phyloP scores from a whole-genome alignment of 1,140 invertebrate species.

The Hycleus phaleratus region DNA sequence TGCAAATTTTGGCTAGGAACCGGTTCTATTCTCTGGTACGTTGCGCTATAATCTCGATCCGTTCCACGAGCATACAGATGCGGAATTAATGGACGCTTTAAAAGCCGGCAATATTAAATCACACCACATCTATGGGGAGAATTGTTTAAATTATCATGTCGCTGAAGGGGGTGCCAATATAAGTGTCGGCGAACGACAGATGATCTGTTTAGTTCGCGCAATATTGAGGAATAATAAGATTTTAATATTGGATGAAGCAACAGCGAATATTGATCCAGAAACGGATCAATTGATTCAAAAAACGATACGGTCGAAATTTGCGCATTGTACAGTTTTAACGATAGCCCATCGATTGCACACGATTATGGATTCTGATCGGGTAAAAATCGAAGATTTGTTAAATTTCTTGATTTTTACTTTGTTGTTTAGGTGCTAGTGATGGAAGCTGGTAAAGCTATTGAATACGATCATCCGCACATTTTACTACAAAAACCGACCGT shows the following conservation, averaged over 20 bases:
- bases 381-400: slow-evolving; percentile 2
- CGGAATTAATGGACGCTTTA: slow-evolving; percentile 42
- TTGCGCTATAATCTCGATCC: slow-evolving; percentile 78
- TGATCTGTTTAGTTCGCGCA: slow-evolving; percentile 62
- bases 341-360: slow-evolving; percentile 64
- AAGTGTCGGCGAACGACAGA: slow-evolving; percentile 62
- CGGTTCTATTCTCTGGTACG: slow-evolving; percentile 68
- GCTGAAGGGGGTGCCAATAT: slow-evolving; percentile 58
- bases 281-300: slow-evolving; percentile 56
- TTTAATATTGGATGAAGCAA: slow-evolving; percentile 69
- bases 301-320: slow-evolving; percentile 54
- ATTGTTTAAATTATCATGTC: slow-evolving; percentile 44
- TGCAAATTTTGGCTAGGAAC: slow-evolving; percentile 48
- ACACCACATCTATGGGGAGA: background rate
- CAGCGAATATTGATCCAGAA: slow-evolving; percentile 63
- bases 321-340: slow-evolving; percentile 62
- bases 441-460: slow-evolving; percentile 33
- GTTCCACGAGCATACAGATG: slow-evolving; percentile 52
- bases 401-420: background rate
- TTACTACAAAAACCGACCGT: slow-evolving; percentile 39
- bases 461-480: slow-evolving; percentile 37
- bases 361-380: slow-evolving; percentile 40
- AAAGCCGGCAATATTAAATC: slow-evolving; percentile 43
- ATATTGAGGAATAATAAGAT: slow-evolving; percentile 59
- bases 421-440: slow-evolving; percentile 30